A percentile compares a stretch with the other conserved stretches of the same genome.
These are phyloP conservation scores for Dasysyrphus tricinctus DNA, from an alignment of 2,888 invertebrate genomes.

Conservation along the genomic window DNA sequence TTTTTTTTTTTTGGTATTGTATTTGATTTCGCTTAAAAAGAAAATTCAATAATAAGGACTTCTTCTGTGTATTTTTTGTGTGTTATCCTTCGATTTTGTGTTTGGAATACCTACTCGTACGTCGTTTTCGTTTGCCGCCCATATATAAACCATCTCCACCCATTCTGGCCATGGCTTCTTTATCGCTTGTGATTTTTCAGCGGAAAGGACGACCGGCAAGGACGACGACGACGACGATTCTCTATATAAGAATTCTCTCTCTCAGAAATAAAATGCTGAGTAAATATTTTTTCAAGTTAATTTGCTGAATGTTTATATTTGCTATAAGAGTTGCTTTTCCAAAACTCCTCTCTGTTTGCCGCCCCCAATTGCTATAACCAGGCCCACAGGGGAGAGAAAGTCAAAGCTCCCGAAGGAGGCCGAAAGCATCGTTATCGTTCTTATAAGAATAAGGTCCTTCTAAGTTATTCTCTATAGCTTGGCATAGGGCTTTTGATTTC, in stretches of 20 bases:
- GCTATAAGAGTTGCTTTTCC: slow-evolving; percentile 47
- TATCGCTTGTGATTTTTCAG: slow-evolving; percentile 66
- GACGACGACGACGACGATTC: not conserved
- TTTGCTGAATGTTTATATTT: slow-evolving; percentile 76
- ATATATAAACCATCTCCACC: slow-evolving; percentile 43
- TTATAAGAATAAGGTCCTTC: slow-evolving; percentile 29
- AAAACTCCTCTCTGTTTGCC: not conserved
- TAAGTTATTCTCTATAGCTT: slow-evolving; percentile 23
- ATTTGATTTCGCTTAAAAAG: slow-evolving; percentile 73
- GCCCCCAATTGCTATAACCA: not conserved
- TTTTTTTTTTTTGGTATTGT: slow-evolving; percentile 36
- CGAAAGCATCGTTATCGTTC: slow-evolving; percentile 40
- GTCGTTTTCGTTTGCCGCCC: slow-evolving; percentile 43
- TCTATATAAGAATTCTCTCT: slow-evolving; percentile 49
- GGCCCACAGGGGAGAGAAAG: not conserved
- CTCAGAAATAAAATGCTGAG: slow-evolving; percentile 74
- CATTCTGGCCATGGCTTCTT: slow-evolving; percentile 35
- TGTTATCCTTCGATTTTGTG: slow-evolving; percentile 53
- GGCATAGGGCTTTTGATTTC: slow-evolving; percentile 43
- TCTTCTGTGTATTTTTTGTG: slow-evolving; percentile 41
- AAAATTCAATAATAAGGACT: slow-evolving; percentile 75
- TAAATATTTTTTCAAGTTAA: slow-evolving; percentile 75
- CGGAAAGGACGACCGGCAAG: slow-evolving; percentile 28
- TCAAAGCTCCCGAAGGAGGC: slow-evolving; percentile 25
- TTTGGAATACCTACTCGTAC: slow-evolving; percentile 42